phyloP scores from a whole-genome alignment of 2,113 vertebrate genomes.

The Periophthalmodon schlosseri region DNA sequence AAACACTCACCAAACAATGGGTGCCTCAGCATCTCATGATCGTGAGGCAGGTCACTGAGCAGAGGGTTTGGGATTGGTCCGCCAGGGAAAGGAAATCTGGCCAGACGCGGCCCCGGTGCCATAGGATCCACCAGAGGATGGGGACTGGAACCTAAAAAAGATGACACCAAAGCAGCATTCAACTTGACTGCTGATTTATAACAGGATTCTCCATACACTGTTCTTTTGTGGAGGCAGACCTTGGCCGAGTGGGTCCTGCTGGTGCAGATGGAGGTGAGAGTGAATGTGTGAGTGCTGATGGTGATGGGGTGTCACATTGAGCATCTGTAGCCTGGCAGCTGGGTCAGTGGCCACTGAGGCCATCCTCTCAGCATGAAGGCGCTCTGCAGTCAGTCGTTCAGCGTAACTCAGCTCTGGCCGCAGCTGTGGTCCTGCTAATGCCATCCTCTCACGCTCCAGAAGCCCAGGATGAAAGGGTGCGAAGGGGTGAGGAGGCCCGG shows the following conservation, averaged over 20 bases:
- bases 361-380: constrained; percentile 96
- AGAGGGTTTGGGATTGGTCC: constrained; percentile 92
- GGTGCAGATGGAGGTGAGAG: constrained; percentile 97
- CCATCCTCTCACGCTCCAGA: constrained; percentile 91
- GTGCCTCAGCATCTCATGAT: constrained; percentile 97
- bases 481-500: constrained; percentile 91
- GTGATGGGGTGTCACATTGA: constrained; percentile 97
- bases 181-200: background rate
- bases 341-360: constrained; percentile 91
- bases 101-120: constrained; percentile 89
- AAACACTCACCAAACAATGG: constrained; percentile 90
- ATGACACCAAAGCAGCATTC: background rate
- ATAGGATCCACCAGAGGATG: constrained; percentile 93
- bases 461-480: constrained; percentile 91
- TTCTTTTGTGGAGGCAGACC: constrained; percentile 77
- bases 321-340: constrained; percentile 93
- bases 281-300: constrained; percentile 99
- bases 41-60: constrained; percentile 91
- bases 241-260: constrained; percentile 96
- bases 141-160: constrained; percentile 84
- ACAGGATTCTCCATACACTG: background rate
- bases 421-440: constrained; percentile 85
- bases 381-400: constrained; percentile 92
- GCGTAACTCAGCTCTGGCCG: constrained; percentile 96
- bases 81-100: constrained; percentile 92